Evolutionary conservation across 23 tunicate species (phyloP).

Genomic region (Botrylloides violaceus): DNA sequence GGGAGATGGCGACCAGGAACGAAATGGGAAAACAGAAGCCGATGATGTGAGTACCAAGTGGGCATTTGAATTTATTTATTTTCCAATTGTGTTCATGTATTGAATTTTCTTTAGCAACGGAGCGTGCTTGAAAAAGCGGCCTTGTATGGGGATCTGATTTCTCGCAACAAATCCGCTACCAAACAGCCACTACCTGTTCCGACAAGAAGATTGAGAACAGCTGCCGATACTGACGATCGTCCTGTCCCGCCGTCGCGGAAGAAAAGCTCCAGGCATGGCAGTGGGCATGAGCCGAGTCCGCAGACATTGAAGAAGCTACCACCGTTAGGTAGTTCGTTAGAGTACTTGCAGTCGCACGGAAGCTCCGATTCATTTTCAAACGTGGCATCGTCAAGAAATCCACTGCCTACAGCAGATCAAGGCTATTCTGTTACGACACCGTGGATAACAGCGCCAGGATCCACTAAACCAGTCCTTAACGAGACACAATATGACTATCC

Average conservation of each 20-base stretch:
- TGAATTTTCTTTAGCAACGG: constrained; percentile 3
- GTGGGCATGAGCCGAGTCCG: constrained; percentile 5
- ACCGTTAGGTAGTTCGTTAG: constrained; percentile 6
- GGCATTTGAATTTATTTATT: too few species aligned
- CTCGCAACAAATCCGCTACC: background rate
- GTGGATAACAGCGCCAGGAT: background rate
- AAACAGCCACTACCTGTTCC: constrained; percentile 1
- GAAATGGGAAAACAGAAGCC: background rate
- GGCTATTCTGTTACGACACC: constrained; percentile 13
- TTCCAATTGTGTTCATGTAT: too few species aligned
- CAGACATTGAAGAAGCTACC: constrained; percentile 1
- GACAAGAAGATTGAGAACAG: constrained; percentile 9
- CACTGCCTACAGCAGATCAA: constrained; percentile 14
- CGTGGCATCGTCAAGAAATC: constrained; percentile 8
- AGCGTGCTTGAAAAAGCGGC: constrained; percentile 66
- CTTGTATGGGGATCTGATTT: constrained; percentile 45
- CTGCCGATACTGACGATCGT: constrained; percentile 5
- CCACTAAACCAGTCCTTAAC: background rate
- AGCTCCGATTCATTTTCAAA: constrained; percentile 2
- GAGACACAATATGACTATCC: constrained; percentile 4
- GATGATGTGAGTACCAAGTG: too few species aligned
- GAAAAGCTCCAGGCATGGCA: constrained; percentile 11
- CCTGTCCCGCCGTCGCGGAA: constrained; percentile 51
- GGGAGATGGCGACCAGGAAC: too few species aligned
- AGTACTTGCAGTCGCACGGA: constrained; percentile 1